Evolutionary conservation across 2,797 vertebrate species (phyloP), one percentile per base, ranked within the genome.

Genomic region (Falco peregrinus): DNA sequence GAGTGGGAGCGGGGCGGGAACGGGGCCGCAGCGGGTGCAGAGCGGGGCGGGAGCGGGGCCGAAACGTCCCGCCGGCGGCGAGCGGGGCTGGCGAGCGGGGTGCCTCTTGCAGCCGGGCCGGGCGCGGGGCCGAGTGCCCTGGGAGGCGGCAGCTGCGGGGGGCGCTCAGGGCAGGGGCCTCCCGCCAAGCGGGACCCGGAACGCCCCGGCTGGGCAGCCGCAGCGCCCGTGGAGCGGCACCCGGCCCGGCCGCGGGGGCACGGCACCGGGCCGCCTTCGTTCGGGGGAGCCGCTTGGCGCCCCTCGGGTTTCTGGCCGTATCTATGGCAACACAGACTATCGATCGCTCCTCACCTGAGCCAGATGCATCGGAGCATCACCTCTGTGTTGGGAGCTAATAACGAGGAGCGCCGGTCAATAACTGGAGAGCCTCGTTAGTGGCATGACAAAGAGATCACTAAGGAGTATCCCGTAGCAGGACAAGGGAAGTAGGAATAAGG

Each of bases 271-370:
- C 43, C 43, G 13, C 43, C 87, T 75, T 89, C 78, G 33, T 59
- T 64, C 88, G 37, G 57, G 94, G 18, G 39, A 59, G 51, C 50
- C 39, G 29, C 81, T 94, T 57, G 82, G 75, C 76, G 56, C 48
- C 31, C 24, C 24, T 75, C 45, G 20, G 91, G 64, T 80, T 87
- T 80, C 48, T 64, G 37, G 87, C 68, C 71, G 78, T 93, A 61
- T 82, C 93, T 74, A 80, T 84, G 74, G 91, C 87, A 95, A 91
- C 87, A 9, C 51, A 57, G 43, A 43, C 81, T 41, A 56, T 96
- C 82, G 53, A 65, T 45, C 31, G 54, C 39, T 51, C 33, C 75
- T 16, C 43, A 9, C 43, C 70, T 13, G 11, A 11, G 1, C 16
- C 67, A 33, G 56, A 5, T 18, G 39, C 57, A 11, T 10, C 74